Evolutionary conservation across 2,888 invertebrate genomes (phyloP).

Genomic region (Pandemis heparana): DNA sequence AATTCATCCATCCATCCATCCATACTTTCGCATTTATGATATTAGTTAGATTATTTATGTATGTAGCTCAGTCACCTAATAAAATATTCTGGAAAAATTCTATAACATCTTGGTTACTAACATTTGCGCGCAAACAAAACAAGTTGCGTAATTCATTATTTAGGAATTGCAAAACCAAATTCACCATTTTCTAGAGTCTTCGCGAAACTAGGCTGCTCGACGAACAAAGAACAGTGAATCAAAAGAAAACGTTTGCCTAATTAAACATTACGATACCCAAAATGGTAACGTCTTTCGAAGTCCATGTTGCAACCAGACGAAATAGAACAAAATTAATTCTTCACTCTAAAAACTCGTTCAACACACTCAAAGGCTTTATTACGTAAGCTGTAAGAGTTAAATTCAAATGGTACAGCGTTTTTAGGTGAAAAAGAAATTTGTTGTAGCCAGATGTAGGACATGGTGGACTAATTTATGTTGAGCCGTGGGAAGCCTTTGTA

Average conservation of each 20-base stretch:
- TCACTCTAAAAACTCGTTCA: constrained; percentile 16
- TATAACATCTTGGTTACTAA: too few relatives aligned
- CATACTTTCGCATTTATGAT: too few relatives aligned
- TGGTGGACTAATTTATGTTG: constrained; percentile 48
- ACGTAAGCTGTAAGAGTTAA: constrained; percentile 55
- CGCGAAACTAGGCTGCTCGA: constrained; percentile 1
- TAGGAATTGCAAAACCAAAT: not conserved
- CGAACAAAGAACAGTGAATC: constrained; percentile 54
- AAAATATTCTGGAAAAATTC: too few relatives aligned
- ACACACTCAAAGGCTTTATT: constrained; percentile 42
- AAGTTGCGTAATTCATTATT: not conserved
- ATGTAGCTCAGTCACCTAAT: too few relatives aligned
- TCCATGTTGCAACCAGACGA: constrained; percentile 50
- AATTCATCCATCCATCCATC: too few relatives aligned
- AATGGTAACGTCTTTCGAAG: constrained; percentile 49
- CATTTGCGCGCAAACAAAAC: not conserved
- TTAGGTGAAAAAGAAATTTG: constrained; percentile 58
- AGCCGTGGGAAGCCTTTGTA: constrained; percentile 71
- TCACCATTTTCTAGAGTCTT: not conserved
- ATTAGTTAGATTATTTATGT: too few relatives aligned
- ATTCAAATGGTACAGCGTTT: constrained; percentile 62
- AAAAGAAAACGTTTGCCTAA: constrained; percentile 57
- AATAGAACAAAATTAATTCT: constrained; percentile 42
- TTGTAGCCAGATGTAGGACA: constrained; percentile 58
- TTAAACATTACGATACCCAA: constrained; percentile 66